Evolutionary conservation across 2,888 invertebrate species (phyloP).

Genomic region (Drosophila merina): DNA sequence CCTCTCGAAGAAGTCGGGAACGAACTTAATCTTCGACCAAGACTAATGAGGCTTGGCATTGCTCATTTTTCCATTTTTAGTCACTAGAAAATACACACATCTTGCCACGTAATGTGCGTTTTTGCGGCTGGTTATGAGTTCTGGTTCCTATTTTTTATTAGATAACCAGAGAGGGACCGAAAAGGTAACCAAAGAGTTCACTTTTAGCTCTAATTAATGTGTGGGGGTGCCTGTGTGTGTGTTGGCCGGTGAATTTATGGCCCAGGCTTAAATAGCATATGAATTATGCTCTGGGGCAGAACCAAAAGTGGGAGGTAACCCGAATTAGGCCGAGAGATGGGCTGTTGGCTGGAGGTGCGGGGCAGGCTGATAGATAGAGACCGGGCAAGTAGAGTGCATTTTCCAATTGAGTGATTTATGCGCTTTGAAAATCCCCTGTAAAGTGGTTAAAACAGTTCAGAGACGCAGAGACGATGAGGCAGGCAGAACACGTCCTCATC

Average conservation of each 20-base stretch:
- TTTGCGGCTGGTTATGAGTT: slow-evolving; percentile 25
- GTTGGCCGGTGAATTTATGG: slow-evolving; percentile 68
- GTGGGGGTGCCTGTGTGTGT: slow-evolving; percentile 31
- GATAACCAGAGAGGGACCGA: slow-evolving; percentile 26
- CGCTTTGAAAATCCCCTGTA: slow-evolving; percentile 67
- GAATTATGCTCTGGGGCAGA: slow-evolving; percentile 64
- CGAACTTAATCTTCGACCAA: slow-evolving; percentile 37
- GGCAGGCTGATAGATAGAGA: not conserved
- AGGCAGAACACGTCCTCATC: slow-evolving; percentile 5
- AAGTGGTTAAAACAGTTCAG: slow-evolving; percentile 49
- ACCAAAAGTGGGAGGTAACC: slow-evolving; percentile 1
- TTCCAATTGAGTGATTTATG: slow-evolving; percentile 80
- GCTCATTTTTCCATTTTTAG: slow-evolving; percentile 47
- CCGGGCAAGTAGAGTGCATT: slow-evolving; percentile 48
- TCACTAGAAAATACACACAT: not conserved
- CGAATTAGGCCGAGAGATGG: not conserved
- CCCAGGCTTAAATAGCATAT: slow-evolving; percentile 75
- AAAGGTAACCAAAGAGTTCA: slow-evolving; percentile 29
- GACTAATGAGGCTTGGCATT: slow-evolving; percentile 73
- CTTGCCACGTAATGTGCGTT: not conserved
- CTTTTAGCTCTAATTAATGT: slow-evolving; percentile 69
- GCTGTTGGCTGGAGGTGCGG: not conserved
- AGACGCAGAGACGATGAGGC: not conserved
- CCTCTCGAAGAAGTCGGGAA: not conserved
- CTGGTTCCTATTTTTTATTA: slow-evolving; percentile 17